These are phyloP conservation scores for Cotesia chilonis DNA, from an alignment of 1,140 invertebrate genomes.

Conservation along the genomic window DNA sequence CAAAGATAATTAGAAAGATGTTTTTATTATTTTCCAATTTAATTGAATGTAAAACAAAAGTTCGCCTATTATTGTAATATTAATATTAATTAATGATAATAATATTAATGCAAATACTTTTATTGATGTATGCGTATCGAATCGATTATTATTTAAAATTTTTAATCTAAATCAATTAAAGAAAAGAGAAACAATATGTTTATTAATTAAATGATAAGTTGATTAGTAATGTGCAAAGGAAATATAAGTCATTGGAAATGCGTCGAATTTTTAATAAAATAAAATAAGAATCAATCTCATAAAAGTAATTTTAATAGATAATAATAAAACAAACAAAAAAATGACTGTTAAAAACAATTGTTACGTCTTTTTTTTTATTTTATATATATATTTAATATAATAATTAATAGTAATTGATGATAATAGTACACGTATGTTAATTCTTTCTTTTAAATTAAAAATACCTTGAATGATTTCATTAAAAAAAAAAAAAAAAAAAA, in stretches of 20 bases:
- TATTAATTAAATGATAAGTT: background rate
- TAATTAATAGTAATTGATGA: too few species aligned
- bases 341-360: too few species aligned
- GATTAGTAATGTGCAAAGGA: background rate
- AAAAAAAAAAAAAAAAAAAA: background rate
- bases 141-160: background rate
- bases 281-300: background rate
- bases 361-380: too few species aligned
- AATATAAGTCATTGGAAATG: conserved; percentile 13
- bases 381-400: too few species aligned
- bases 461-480: conserved; percentile 1
- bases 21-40: conserved; percentile 20
- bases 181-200: background rate
- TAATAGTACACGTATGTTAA: too few species aligned
- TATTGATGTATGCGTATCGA: background rate
- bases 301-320: background rate
- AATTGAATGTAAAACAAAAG: background rate
- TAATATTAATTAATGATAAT: background rate
- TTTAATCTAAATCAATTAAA: background rate
- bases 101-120: background rate
- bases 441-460: background rate
- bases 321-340: conserved; percentile 1
- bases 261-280: conserved; percentile 1
- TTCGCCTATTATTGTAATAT: background rate
- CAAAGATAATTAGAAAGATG: conserved; percentile 9